Evolutionary conservation across 2,888 invertebrate genomes (phyloP).

Genomic region (Athalia circularis): DNA sequence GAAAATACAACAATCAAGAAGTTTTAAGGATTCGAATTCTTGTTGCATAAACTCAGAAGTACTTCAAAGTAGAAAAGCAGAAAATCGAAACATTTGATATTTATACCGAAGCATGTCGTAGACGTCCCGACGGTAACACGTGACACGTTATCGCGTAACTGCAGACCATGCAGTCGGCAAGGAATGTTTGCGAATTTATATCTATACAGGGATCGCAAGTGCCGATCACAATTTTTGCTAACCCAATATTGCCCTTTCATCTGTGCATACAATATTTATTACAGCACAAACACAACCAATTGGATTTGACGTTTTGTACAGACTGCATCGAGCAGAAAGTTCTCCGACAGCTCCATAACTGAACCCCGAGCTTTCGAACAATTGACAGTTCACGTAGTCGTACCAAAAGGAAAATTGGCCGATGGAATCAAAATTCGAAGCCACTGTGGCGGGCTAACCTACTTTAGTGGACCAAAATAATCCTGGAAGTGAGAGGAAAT

Average conservation of each 20-base stretch:
- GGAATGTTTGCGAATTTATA: neutral
- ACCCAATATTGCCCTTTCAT: slow-evolving; percentile 8
- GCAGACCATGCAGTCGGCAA: neutral
- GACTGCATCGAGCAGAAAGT: neutral
- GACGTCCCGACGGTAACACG: too few species aligned
- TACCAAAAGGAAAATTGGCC: neutral
- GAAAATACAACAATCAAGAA: slow-evolving; percentile 15
- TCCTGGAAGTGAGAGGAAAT: slow-evolving; percentile 42
- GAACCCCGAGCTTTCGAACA: neutral
- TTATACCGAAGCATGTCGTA: neutral
- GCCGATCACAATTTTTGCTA: neutral
- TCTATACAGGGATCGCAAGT: neutral
- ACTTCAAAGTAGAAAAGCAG: slow-evolving; percentile 3
- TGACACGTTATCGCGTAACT: too few species aligned
- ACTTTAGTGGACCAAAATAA: slow-evolving; percentile 3
- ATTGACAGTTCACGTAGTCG: slow-evolving; percentile 5
- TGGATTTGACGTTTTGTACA: neutral
- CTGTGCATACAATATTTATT: slow-evolving; percentile 21
- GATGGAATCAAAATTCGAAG: slow-evolving; percentile 12
- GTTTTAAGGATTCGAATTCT: neutral
- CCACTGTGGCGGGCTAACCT: slow-evolving; percentile 18
- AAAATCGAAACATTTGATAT: neutral
- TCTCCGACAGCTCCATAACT: neutral
- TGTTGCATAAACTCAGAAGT: neutral
- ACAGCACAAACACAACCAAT: neutral